phyloP scores from a whole-genome alignment of 1,140 invertebrate genomes.

The Cheumatopsyche charites region DNA sequence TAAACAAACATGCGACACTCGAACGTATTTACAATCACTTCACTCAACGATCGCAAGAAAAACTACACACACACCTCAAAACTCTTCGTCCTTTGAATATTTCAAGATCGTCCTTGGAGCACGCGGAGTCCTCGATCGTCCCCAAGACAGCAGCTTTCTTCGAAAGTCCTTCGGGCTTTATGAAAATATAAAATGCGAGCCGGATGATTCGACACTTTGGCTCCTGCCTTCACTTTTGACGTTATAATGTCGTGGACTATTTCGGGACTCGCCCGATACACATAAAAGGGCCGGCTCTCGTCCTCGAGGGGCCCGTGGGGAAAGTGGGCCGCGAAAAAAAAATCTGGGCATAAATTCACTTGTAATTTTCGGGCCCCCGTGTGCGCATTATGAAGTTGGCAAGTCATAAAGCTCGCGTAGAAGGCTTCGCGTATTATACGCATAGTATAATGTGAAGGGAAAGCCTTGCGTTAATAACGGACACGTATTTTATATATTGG shows the following conservation, averaged over 20 bases:
- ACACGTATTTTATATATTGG: conserved; percentile 2
- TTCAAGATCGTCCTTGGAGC: not conserved
- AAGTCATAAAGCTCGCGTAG: conserved; percentile 34
- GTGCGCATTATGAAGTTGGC: conserved; percentile 36
- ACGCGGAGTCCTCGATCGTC: no score
- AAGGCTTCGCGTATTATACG: conserved; percentile 9
- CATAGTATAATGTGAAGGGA: conserved; percentile 20
- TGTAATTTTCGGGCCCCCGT: conserved; percentile 31
- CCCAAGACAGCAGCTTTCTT: not conserved
- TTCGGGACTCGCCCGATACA: not conserved
- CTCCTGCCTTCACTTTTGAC: not conserved
- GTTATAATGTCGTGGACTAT: conserved; percentile 9
- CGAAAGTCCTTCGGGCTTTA: conserved; percentile 2
- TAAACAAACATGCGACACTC: no score
- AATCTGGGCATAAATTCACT: conserved; percentile 33
- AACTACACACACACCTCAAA: no score
- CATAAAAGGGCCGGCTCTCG: no score
- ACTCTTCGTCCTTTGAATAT: not conserved
- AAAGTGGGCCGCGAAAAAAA: not conserved
- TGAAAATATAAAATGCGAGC: not conserved
- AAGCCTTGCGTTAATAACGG: conserved; percentile 30
- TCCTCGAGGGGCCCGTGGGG: no score
- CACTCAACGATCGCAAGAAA: no score
- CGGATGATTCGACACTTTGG: conserved; percentile 14
- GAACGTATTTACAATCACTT: no score